Evolutionary conservation across 2,888 invertebrate species (phyloP).

Genomic region (Strigamia transsilvanica): DNA sequence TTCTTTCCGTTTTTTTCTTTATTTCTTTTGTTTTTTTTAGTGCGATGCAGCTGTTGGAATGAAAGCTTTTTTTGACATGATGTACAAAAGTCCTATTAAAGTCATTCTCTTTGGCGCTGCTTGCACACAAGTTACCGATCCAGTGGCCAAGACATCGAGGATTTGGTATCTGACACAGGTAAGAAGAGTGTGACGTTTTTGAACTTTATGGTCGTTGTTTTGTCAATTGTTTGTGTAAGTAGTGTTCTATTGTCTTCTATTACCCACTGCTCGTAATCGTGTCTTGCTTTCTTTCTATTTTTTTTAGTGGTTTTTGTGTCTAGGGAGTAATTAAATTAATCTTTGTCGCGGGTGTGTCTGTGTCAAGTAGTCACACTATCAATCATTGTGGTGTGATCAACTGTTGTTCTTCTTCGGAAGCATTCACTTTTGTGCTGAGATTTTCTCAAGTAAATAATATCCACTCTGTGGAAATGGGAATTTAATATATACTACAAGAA

Average conservation of each 20-base stretch:
- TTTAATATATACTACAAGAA: too few species aligned
- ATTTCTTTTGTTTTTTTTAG: conserved; percentile 67
- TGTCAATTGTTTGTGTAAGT: not conserved
- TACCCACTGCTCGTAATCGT: not conserved
- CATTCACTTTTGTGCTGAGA: too few species aligned
- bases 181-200: conserved; percentile 60
- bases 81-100: conserved; percentile 77
- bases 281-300: not conserved
- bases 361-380: conserved; percentile 14
- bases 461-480: not conserved
- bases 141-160: conserved; percentile 94
- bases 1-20: not conserved
- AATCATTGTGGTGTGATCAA: not conserved
- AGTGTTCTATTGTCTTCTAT: not conserved
- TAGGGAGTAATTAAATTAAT: conserved; percentile 7
- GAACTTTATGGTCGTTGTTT: not conserved
- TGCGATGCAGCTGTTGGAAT: conserved; percentile 94
- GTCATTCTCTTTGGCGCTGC: conserved; percentile 96
- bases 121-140: conserved; percentile 95
- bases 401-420: not conserved
- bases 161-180: conserved; percentile 97
- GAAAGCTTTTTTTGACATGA: conserved; percentile 95
- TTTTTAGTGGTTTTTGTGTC: not conserved
- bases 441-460: not conserved
- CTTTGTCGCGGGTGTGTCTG: conserved; percentile 5